Conservation (phyloP, 2,113 vertebrate species). For the Emydocephalus ijimae region DNA sequence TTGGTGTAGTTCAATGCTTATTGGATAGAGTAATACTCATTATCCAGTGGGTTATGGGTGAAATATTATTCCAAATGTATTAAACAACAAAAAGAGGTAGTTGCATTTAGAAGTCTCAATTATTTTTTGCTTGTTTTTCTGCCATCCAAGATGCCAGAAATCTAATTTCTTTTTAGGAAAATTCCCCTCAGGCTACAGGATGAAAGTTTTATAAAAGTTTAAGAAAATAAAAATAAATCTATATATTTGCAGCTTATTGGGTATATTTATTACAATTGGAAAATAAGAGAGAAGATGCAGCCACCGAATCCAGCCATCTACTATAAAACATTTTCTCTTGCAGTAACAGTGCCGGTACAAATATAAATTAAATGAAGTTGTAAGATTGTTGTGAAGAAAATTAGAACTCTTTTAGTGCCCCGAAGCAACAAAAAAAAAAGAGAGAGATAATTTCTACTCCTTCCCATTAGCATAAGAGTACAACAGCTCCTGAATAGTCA, state of each 20-base stretch:
- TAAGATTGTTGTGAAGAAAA: slow-evolving; percentile 20
- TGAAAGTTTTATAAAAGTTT: neutral
- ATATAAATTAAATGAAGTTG: slow-evolving; percentile 18
- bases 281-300: neutral
- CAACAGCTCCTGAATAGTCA: slow-evolving; percentile 44
- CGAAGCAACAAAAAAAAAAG: neutral
- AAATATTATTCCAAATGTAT: neutral
- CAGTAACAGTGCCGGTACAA: neutral
- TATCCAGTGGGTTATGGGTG: neutral
- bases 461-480: slow-evolving; percentile 25
- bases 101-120: neutral
- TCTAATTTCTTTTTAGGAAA: neutral
- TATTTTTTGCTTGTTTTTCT: neutral
- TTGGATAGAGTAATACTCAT: neutral
- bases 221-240: neutral
- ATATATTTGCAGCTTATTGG: accelerated
- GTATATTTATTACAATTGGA: neutral
- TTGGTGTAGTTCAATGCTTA: neutral
- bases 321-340: neutral
- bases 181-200: neutral
- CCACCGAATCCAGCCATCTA: neutral
- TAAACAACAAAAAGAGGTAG: neutral
- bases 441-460: neutral
- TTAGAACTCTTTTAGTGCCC: slow-evolving; percentile 25
- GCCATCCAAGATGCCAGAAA: neutral